Base-by-base conservation (phyloP, 1,140 invertebrate genomes). In the Zaprionus kolodkinae region DNA sequence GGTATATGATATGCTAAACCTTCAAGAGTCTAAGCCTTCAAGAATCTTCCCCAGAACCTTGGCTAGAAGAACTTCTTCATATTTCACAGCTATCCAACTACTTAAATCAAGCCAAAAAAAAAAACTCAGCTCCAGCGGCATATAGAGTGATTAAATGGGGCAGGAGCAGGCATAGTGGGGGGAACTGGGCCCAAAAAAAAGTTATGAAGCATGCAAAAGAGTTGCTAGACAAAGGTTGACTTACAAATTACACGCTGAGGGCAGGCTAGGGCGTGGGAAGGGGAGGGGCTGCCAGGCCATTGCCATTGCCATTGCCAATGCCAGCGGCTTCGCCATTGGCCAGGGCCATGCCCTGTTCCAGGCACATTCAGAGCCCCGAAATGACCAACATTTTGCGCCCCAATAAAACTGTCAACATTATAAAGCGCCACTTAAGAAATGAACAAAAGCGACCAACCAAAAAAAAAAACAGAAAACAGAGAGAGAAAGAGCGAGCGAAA, bases 381-480 rank as follows among this genome's bases (percentile, higher is more conserved):
- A 87, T 83, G 83, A 72, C 79, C 83, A 83, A 75, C 83, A 88
- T 88, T 87, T 84, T 78, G 84, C 84, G 80, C 80, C 69, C 61
- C 84, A 87, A 87, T 87, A 87, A 87, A 87, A 88, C 84, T 87
- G 84, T 87, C 84, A 87, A 88, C 84, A 88, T 87, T 87, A 87
- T 87, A 87, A 87, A 88, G 84, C 84, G 84, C 84, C 84, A 87
- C 84, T 87, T 87, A 87, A 87, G 84, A 87, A 87, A 87, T 87
- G 84, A 87, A 87, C 84, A 87, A 87, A 87, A 80, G 84, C 61
- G 67, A 54, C 63, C 11, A 55, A 65, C 62, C 55, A 78, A 48
- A 80, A 74, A 69, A 77, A 67, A 65, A 78, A 67, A 6, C 13
- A 57, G 21, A 48, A 45, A 7, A 52, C 38, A 12, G 6, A 17